Conservation (phyloP, 1,140 invertebrate species). For the Rhagoletis zephyria region DNA sequence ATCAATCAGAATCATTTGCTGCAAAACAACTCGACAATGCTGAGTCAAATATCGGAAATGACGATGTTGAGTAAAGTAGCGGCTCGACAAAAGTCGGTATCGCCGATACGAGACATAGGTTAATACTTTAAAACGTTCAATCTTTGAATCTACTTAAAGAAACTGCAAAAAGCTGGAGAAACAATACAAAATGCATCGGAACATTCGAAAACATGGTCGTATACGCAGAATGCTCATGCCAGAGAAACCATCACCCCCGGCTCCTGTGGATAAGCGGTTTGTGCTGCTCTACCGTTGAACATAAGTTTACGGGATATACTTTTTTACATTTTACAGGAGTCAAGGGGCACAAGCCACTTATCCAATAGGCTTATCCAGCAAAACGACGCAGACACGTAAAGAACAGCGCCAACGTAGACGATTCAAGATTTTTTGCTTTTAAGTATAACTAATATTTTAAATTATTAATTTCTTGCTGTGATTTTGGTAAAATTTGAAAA, state of each 20-base stretch:
- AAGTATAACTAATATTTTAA: conserved; percentile 4
- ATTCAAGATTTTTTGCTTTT: neutral
- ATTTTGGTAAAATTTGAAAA: neutral
- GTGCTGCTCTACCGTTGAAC: neutral
- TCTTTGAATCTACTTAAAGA: conserved; percentile 21
- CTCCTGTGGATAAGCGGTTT: neutral
- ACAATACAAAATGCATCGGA: neutral
- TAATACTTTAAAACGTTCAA: neutral
- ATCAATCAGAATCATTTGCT: conserved; percentile 54
- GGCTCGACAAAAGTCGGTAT: conserved; percentile 21
- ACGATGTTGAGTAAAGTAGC: conserved; percentile 36
- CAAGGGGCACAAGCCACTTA: conserved; percentile 14
- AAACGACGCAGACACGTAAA: conserved; percentile 33
- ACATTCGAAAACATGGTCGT: neutral
- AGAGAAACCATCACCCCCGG: neutral
- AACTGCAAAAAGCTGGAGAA: neutral
- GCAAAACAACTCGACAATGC: conserved; percentile 47
- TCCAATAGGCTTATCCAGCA: conserved; percentile 18
- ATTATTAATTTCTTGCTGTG: neutral
- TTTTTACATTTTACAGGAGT: neutral
- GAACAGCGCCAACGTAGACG: neutral
- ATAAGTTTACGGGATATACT: neutral
- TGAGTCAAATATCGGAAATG: conserved; percentile 52
- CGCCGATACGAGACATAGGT: neutral
- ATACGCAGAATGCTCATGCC: neutral